Conservation (phyloP, 64 coral and sea anemone species). For the Dendrophyllia cribrosa region DNA sequence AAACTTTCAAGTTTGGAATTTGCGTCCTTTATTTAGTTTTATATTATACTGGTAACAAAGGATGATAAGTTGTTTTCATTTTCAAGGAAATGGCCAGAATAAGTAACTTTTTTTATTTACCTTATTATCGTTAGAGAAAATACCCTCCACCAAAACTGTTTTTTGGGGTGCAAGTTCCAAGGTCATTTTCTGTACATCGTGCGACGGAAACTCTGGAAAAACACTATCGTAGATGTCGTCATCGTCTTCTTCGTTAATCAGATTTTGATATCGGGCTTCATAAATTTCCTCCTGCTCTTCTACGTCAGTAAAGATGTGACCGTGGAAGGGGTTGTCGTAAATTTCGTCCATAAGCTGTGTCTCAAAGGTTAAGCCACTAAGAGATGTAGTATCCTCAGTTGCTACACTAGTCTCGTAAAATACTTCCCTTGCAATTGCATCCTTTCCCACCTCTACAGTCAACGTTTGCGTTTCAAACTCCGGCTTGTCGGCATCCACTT, state of each 20-base stretch:
- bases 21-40: too few species aligned
- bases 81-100: too few species aligned
- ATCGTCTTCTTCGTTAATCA: constrained; percentile 1
- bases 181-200: not conserved
- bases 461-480: not conserved
- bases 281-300: not conserved
- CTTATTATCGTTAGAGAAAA: constrained; percentile 22
- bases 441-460: not conserved
- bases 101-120: not conserved
- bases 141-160: not conserved
- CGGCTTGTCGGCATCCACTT: not conserved
- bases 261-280: not conserved
- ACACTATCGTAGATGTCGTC: not conserved
- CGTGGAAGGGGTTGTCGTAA: not conserved
- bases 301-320: not conserved
- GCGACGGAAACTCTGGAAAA: not conserved
- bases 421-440: not conserved
- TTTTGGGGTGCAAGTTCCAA: not conserved
- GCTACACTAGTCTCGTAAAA: not conserved
- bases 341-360: not conserved
- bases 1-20: too few species aligned
- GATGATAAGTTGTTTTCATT: too few species aligned
- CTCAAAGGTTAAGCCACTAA: not conserved
- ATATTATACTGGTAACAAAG: too few species aligned
- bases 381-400: not conserved